Percentiles rank a stretch among this genome's conserved stretches.
These are phyloP conservation scores for Hypotaenidia okinawae DNA, from an alignment of 2,797 vertebrate genomes.

Conservation along the genomic window DNA sequence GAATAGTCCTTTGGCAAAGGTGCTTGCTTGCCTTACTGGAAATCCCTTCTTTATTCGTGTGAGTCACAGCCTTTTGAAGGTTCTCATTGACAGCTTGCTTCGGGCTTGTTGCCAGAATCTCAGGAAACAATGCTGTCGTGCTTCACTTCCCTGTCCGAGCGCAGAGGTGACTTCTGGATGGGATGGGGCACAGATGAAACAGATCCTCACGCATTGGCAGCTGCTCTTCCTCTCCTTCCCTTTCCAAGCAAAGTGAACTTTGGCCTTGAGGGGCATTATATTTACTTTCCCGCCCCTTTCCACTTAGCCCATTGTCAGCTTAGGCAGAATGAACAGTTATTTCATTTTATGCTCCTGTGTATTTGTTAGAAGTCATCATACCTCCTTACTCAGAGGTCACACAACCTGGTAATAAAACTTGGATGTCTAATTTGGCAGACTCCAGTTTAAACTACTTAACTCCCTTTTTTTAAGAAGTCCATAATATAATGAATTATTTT, in stretches of 20 bases:
- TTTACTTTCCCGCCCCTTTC: background rate
- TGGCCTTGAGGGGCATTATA: background rate
- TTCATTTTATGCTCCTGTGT: background rate
- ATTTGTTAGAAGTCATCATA: background rate
- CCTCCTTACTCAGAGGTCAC: background rate
- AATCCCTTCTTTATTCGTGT: background rate
- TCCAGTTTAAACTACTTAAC: background rate
- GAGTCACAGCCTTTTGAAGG: background rate
- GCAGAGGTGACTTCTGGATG: background rate
- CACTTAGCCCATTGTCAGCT: background rate
- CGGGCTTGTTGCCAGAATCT: background rate
- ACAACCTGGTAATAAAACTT: background rate
- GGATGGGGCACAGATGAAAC: background rate
- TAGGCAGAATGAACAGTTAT: background rate
- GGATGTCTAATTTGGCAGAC: background rate
- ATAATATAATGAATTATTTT: constrained; percentile 24
- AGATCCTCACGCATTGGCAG: background rate
- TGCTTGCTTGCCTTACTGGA: constrained; percentile 14
- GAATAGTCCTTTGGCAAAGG: background rate
- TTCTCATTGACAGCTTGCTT: background rate
- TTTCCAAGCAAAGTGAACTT: background rate
- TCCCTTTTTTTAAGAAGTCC: background rate
- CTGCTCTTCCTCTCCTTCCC: background rate
- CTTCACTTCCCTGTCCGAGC: background rate
- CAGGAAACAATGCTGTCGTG: background rate